These are phyloP conservation scores for Pegoplata infirma DNA, from an alignment of 2,888 invertebrate genomes.

Conservation along the genomic window DNA sequence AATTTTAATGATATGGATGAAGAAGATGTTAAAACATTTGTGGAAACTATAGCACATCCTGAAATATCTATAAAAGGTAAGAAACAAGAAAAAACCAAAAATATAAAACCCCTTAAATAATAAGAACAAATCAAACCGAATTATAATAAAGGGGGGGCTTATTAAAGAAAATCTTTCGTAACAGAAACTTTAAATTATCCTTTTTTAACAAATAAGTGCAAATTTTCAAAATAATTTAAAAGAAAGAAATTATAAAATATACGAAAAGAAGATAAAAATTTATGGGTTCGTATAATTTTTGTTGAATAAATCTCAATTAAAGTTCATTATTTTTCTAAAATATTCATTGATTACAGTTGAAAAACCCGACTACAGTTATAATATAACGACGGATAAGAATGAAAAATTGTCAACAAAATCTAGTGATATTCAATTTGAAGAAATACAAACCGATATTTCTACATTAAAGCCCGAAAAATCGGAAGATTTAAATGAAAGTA, in stretches of 20 bases:
- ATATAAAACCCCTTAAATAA: background rate
- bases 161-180: conserved; percentile 45
- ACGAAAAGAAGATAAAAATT: conserved; percentile 47
- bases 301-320: conserved; percentile 56
- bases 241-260: conserved; percentile 21
- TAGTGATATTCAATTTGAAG: conserved; percentile 14
- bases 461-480: conserved; percentile 20
- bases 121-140: conserved; percentile 10
- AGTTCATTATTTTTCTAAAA: conserved; percentile 56
- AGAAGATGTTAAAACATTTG: conserved; percentile 54
- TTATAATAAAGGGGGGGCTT: conserved; percentile 33
- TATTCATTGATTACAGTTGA: conserved; percentile 55
- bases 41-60: conserved; percentile 56
- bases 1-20: conserved; percentile 39
- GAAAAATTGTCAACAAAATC: conserved; percentile 30
- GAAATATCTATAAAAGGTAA: conserved; percentile 59
- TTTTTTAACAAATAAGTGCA: conserved; percentile 46
- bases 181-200: conserved; percentile 51
- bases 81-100: conserved; percentile 13
- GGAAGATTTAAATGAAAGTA: background rate
- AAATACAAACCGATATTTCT: background rate
- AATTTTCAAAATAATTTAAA: conserved; percentile 27
- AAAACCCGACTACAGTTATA: conserved; percentile 35
- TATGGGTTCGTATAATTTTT: conserved; percentile 59
- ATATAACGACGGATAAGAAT: conserved; percentile 26